A percentile compares a stretch with the other conserved stretches of the same genome.
Conservation (phyloP, 2,888 invertebrate genomes). For the Urechis unicinctus region DNA sequence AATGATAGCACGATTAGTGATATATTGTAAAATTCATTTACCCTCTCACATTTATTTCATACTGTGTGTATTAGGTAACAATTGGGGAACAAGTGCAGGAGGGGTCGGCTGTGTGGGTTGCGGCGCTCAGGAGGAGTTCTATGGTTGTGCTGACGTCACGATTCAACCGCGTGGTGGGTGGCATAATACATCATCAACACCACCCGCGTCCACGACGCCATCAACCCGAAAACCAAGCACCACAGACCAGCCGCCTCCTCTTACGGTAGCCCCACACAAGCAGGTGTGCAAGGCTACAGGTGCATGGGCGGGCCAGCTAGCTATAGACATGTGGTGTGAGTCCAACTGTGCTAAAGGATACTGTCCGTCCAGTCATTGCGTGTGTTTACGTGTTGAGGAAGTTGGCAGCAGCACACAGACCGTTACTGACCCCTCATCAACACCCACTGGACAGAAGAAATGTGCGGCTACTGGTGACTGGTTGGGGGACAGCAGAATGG, state of each 20-base stretch:
- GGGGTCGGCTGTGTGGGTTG: conserved; percentile 18
- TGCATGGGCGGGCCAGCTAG: background rate
- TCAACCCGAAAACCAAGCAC: background rate
- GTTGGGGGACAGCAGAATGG: background rate
- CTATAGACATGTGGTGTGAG: background rate
- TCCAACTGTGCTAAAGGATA: background rate
- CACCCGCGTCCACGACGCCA: background rate
- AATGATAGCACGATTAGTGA: too few relatives aligned
- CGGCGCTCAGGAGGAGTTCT: conserved; percentile 22
- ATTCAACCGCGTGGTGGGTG: conserved; percentile 1
- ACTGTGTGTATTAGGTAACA: too few relatives aligned
- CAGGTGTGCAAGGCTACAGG: background rate
- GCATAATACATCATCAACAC: background rate
- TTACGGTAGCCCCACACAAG: background rate
- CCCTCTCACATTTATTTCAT: too few relatives aligned
- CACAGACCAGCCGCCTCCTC: background rate
- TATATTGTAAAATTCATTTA: too few relatives aligned
- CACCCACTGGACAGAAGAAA: background rate
- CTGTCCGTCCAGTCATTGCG: background rate
- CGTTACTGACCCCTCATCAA: background rate
- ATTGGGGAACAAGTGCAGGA: conserved; percentile 16
- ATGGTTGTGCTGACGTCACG: conserved; percentile 21
- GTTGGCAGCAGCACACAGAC: too few relatives aligned
- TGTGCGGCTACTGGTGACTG: background rate
- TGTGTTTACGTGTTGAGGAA: background rate